A percentile compares a stretch with the other conserved stretches of the same genome.
Conservation (phyloP, 2,113 vertebrate species). For the Neotoma lepida region DNA sequence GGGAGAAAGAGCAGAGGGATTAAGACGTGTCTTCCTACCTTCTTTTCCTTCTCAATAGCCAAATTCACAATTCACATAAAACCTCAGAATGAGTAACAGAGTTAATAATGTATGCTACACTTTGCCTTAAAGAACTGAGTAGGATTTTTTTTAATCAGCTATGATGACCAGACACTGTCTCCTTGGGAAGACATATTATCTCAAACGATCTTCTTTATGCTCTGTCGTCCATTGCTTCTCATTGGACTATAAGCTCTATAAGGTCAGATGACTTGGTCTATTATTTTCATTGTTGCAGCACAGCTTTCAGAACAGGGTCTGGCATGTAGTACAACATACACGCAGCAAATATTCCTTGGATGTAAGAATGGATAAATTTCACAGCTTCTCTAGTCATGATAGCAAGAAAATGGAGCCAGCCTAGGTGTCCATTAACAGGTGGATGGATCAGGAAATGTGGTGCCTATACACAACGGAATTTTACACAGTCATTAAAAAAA, state of each 20-base stretch:
- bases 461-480: neutral
- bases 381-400: neutral
- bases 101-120: neutral
- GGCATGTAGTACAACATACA: neutral
- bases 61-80: slow-evolving; percentile 3
- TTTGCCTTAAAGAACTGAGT: neutral
- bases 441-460: neutral
- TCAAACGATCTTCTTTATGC: neutral
- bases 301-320: neutral
- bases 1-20: slow-evolving; percentile 56
- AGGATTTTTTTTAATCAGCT: neutral
- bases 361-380: neutral
- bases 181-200: neutral
- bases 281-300: neutral
- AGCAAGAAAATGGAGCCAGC: neutral
- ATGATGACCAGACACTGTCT: neutral
- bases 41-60: slow-evolving; percentile 13
- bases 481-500: neutral
- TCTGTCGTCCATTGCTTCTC: neutral
- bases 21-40: slow-evolving; percentile 6
- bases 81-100: neutral
- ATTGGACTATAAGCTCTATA: neutral
- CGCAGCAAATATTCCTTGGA: neutral
- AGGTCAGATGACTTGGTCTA: neutral
- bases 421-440: too few species aligned